Evolutionary conservation across 2,888 invertebrate genomes (phyloP), one percentile per base, ranked within the genome.

Genomic region (Drosophila koepferae): DNA sequence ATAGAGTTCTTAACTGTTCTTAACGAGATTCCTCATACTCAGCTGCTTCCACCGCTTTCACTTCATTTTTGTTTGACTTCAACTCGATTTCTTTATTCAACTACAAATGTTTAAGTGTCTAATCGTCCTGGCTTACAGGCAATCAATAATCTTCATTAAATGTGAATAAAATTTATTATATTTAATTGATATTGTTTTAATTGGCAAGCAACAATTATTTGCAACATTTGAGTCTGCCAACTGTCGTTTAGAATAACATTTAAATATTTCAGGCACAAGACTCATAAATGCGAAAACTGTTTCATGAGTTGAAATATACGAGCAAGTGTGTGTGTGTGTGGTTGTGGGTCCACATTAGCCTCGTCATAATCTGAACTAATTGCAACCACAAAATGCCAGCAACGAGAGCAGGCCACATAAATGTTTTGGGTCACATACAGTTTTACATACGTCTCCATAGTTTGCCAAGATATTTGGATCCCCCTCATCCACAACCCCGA

Each of bases 371-470:
- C 58, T 46, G 40, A 60, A 67, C 62, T 72, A 67, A 74, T 63
- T 72, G 53, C 54, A 56, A 10, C 54, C 41, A 43, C 60, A 66
- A 46, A 46, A 31, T 48, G 23, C 10, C 38, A 36, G 18, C 28
- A 59, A 49, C 74, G 74, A 67, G 43, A 41, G 43, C n/a, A 40
- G 41, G 12, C 54, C 41, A 28, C 14, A 81, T 72, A 77, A 81
- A 81, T 83, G 64, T 63, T 64, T 54, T 23, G 71, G 59, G 41
- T 53, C 64, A 73, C 63, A 66, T 63, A 73, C 63, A 66, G 70
- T 81, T 81, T 67, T 66, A 63, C 61, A 44, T 63, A 49, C 62
- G 20, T 10, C 34, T 28, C 40, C 28, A 41, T 56, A 55, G 63
- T 61, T 56, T 48, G 44, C 36, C 63, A 54, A 74, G 63, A 74